These are phyloP conservation scores for Argopecten irradians DNA, from an alignment of 1,140 invertebrate species.

Conservation along the genomic window DNA sequence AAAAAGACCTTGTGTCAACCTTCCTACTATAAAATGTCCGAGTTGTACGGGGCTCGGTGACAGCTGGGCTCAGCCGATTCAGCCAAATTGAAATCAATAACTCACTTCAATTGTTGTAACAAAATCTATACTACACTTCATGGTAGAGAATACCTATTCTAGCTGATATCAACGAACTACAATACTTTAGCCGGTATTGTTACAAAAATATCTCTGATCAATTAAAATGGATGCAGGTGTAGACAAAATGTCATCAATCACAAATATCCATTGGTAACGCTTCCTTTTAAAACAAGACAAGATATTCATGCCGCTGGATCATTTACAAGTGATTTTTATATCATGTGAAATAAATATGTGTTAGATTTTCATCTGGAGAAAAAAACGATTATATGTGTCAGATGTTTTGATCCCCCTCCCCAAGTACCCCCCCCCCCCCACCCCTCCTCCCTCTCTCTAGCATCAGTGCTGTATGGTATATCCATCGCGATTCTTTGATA, in stretches of 20 bases:
- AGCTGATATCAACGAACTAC: neutral
- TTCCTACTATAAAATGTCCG: neutral
- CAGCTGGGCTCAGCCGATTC: neutral
- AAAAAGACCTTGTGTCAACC: neutral
- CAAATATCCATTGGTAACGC: neutral
- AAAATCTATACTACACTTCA: slow-evolving; percentile 3
- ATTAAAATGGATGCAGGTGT: neutral
- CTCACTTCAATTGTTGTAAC: neutral
- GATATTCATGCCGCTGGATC: neutral
- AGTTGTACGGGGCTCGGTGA: neutral
- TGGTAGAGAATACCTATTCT: neutral
- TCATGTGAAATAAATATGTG: neutral
- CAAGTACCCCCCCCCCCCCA: too few species aligned
- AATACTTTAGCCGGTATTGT: neutral
- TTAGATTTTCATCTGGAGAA: neutral
- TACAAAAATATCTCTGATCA: neutral
- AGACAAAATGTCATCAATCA: neutral
- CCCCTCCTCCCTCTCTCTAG: neutral
- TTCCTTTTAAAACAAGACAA: neutral
- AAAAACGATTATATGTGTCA: neutral
- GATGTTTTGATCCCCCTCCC: neutral
- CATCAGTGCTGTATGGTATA: neutral
- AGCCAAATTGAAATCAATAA: neutral
- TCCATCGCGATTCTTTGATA: neutral
- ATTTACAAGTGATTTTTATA: neutral